These are phyloP conservation scores for Merops nubicus DNA, from an alignment of 2,113 vertebrate genomes.

Conservation along the genomic window DNA sequence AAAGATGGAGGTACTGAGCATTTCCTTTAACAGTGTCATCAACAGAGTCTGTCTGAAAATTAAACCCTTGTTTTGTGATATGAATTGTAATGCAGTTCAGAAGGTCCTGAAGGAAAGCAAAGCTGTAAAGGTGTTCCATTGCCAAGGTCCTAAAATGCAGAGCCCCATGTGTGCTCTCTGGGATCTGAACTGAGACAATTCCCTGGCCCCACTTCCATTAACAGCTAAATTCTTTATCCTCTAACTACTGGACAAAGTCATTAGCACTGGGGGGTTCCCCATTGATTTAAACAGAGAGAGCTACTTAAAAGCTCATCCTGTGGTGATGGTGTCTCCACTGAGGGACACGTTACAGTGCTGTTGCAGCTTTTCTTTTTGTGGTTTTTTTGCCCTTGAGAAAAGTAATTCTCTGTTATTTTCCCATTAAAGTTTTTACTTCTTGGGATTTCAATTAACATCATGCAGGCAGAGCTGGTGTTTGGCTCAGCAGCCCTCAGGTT, in stretches of 20 bases:
- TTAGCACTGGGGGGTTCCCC: neutral
- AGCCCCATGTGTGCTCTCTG: too few species aligned
- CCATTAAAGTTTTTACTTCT: neutral
- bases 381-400: neutral
- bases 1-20: neutral
- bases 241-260: neutral
- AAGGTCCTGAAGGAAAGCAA: neutral
- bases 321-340: neutral
- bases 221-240: neutral
- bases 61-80: neutral
- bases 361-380: neutral
- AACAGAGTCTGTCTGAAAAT: neutral
- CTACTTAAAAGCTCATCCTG: neutral
- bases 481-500: rapidly evolving
- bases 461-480: neutral
- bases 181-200: neutral
- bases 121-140: neutral
- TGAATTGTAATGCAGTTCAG: neutral
- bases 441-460: neutral
- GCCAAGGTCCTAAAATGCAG: neutral
- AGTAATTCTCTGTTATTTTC: neutral
- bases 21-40: neutral
- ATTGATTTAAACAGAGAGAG: neutral
- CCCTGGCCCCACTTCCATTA: neutral
- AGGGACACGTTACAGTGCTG: neutral